phyloP scores from a whole-genome alignment of 2,797 vertebrate genomes.

The Margarornis squamiger region DNA sequence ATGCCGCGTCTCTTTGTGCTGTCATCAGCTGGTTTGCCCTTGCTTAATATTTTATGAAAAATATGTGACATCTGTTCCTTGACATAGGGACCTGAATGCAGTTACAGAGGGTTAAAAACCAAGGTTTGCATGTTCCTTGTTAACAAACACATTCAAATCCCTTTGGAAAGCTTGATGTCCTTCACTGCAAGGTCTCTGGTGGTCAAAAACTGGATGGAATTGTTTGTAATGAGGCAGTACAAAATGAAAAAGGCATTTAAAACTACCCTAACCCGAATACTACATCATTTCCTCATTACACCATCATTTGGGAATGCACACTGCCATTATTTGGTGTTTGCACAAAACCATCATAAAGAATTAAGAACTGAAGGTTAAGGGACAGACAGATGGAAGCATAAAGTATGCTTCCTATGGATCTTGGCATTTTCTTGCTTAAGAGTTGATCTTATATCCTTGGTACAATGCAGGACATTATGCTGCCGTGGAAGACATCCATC shows the following conservation, averaged over 20 bases:
- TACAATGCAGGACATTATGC: neutral
- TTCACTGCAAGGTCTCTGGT: neutral
- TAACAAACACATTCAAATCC: neutral
- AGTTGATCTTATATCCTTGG: neutral
- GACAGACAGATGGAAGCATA: neutral
- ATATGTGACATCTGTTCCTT: neutral
- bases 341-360: neutral
- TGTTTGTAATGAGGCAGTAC: neutral
- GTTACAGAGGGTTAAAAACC: neutral
- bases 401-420: neutral
- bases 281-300: neutral
- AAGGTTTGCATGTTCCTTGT: neutral
- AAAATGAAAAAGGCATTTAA: neutral
- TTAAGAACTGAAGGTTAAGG: neutral
- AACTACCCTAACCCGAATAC: neutral
- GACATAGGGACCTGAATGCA: neutral
- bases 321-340: neutral
- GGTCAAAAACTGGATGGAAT: neutral
- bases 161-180: neutral
- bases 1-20: neutral
- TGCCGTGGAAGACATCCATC: neutral
- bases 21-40: neutral
- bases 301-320: neutral
- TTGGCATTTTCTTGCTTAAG: neutral
- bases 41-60: slow-evolving; percentile 44